Percentiles rank a stretch among this genome's conserved stretches.
Evolutionary conservation across 2,797 vertebrate genomes (phyloP).

Genomic region (Lophius americanus): DNA sequence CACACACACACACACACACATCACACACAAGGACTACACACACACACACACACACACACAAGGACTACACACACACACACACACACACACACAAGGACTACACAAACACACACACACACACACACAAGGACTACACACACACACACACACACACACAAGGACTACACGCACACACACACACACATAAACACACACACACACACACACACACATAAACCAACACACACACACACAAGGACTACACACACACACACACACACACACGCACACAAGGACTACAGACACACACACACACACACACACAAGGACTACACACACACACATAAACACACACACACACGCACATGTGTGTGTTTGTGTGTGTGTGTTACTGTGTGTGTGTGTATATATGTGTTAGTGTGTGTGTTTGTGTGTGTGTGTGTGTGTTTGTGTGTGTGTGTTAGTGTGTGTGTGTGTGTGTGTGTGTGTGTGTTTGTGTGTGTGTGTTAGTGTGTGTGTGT

Average conservation of each 20-base stretch:
- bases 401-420: conserved; percentile 48
- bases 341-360: conserved; percentile 41
- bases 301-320: background rate
- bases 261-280: too few species aligned
- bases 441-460: too few species aligned
- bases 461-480: too few species aligned
- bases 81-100: conserved; percentile 1
- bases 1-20: background rate
- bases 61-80: conserved; percentile 10
- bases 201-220: background rate
- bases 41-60: conserved; percentile 15
- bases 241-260: conserved; percentile 16
- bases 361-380: conserved; percentile 42
- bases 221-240: too few species aligned
- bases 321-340: background rate
- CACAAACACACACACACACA: background rate
- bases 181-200: conserved; percentile 9
- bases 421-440: too few species aligned
- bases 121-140: background rate
- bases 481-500: too few species aligned
- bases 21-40: background rate
- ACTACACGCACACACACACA: conserved; percentile 18
- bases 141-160: conserved; percentile 15
- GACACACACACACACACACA: conserved; percentile 12
- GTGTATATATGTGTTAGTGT: conserved; percentile 53